A percentile compares a stretch with the other conserved stretches of the same genome.
Evolutionary conservation across 2,888 invertebrate species (phyloP).

Genomic region (Leptopterna dolabrata): DNA sequence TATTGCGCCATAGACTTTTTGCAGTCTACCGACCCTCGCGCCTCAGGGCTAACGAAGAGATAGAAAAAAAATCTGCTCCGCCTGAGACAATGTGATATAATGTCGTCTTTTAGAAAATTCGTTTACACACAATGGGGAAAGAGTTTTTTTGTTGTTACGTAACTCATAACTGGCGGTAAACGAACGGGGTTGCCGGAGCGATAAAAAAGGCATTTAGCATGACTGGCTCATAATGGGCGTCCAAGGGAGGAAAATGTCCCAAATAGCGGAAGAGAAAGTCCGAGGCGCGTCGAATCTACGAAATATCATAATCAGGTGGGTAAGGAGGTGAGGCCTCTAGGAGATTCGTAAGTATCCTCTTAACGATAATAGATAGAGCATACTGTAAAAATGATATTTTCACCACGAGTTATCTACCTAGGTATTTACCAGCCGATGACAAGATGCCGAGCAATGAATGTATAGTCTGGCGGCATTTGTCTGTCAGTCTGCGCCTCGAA

Average conservation of each 20-base stretch:
- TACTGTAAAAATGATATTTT: too few relatives aligned
- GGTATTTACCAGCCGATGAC: too few relatives aligned
- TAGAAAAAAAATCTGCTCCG: neutral
- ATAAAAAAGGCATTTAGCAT: conserved; percentile 10
- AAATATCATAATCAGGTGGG: neutral
- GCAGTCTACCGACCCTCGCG: too few relatives aligned
- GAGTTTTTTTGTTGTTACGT: neutral
- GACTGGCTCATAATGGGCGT: neutral
- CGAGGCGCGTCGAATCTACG: neutral
- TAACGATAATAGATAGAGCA: too few relatives aligned
- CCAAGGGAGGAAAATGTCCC: neutral
- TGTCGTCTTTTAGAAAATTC: neutral
- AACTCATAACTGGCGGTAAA: conserved; percentile 3
- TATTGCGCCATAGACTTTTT: too few relatives aligned
- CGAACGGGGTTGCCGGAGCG: neutral
- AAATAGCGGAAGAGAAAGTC: conserved; percentile 7
- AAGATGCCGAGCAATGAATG: too few relatives aligned
- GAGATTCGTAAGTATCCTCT: neutral
- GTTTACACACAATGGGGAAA: neutral
- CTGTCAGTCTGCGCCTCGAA: too few relatives aligned
- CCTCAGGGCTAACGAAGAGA: too few relatives aligned
- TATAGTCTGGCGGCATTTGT: too few relatives aligned
- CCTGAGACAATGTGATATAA: neutral
- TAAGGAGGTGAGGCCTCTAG: neutral
- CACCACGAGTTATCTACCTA: too few relatives aligned